Evolutionary conservation across 1,140 invertebrate species (phyloP).

Genomic region (Cepaea nemoralis): DNA sequence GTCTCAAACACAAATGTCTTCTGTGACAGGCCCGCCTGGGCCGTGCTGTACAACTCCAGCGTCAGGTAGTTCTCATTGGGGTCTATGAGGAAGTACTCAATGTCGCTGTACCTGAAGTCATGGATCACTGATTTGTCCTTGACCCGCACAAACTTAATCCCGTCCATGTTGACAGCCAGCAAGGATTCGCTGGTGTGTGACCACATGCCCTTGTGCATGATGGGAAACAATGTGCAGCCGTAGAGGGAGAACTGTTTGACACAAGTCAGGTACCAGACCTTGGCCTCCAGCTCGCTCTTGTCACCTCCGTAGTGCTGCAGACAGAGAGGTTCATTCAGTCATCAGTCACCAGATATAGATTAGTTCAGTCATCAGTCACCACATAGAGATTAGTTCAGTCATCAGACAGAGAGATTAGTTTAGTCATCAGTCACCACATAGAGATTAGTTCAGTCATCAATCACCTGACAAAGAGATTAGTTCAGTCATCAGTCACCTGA

Average conservation of each 20-base stretch:
- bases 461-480: too few relatives aligned
- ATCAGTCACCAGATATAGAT: too few relatives aligned
- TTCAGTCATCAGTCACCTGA: too few relatives aligned
- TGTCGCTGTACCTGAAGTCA: slow-evolving; percentile 64
- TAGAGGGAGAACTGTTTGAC: slow-evolving; percentile 98
- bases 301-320: slow-evolving; percentile 88
- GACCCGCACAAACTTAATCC: slow-evolving; percentile 75
- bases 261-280: slow-evolving; percentile 93
- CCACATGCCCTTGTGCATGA: slow-evolving; percentile 92
- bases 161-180: slow-evolving; percentile 91
- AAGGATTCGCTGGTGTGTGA: slow-evolving; percentile 83
- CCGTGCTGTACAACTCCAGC: slow-evolving; percentile 78
- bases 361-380: too few relatives aligned
- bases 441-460: too few relatives aligned
- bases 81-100: slow-evolving; percentile 82
- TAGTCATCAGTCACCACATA: too few relatives aligned
- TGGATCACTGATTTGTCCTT: slow-evolving; percentile 67
- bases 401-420: too few relatives aligned
- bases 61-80: slow-evolving; percentile 92
- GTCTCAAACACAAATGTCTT: slow-evolving; percentile 96
- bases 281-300: slow-evolving; percentile 89
- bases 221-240: slow-evolving; percentile 92
- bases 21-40: slow-evolving; percentile 77
- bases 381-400: too few relatives aligned
- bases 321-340: too few relatives aligned